phyloP scores from a whole-genome alignment of 2,888 invertebrate species.

The Parnassius orleans region DNA sequence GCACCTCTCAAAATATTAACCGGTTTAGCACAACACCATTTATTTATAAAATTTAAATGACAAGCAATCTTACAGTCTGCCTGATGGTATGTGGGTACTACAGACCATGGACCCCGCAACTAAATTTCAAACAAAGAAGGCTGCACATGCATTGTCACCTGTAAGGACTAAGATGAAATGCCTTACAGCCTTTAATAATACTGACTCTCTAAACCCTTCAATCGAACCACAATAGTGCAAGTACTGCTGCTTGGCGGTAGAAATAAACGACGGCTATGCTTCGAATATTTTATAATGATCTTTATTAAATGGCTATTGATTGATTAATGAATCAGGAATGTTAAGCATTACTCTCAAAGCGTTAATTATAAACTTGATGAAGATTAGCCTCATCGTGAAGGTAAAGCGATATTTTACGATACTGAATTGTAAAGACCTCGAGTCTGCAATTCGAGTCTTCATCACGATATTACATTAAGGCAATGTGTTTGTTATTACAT shows the following conservation, averaged over 20 bases:
- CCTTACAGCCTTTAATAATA: too few relatives aligned
- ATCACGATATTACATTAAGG: constrained; percentile 6
- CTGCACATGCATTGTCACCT: too few relatives aligned
- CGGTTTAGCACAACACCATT: not conserved
- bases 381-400: constrained; percentile 20
- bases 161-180: too few relatives aligned
- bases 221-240: too few relatives aligned
- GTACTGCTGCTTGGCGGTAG: too few relatives aligned
- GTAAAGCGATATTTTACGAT: constrained; percentile 19
- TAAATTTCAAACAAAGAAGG: too few relatives aligned
- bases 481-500: not conserved
- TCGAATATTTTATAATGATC: not conserved
- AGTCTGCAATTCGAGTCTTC: not conserved
- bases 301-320: not conserved
- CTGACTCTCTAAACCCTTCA: too few relatives aligned
- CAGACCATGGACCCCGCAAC: too few relatives aligned
- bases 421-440: constrained; percentile 8
- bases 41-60: too few relatives aligned
- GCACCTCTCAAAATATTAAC: not conserved
- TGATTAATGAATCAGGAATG: not conserved
- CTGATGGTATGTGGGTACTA: too few relatives aligned
- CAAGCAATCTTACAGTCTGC: too few relatives aligned
- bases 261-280: not conserved
- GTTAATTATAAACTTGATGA: constrained; percentile 9
- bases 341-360: constrained; percentile 9